A percentile compares a stretch with the other conserved stretches of the same genome.
phyloP scores from a whole-genome alignment of 2,113 vertebrate species.

The Mesembrinibis cayennensis region DNA sequence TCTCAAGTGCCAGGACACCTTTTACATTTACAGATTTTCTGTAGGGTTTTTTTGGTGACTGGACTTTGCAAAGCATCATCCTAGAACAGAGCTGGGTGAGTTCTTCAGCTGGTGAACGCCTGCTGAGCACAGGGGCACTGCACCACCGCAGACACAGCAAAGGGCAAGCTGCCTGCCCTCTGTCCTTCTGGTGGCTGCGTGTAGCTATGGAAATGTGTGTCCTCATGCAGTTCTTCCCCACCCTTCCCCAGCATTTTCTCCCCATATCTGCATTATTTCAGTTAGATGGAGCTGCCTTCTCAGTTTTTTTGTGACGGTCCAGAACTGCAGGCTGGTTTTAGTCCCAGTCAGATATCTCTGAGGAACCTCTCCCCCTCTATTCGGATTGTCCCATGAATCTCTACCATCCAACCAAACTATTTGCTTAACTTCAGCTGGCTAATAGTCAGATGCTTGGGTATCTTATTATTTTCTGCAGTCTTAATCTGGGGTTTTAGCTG shows the following conservation, averaged over 20 bases:
- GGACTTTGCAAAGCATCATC: neutral
- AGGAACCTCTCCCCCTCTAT: neutral
- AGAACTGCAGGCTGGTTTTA: neutral
- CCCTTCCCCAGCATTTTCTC: neutral
- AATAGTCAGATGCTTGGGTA: neutral
- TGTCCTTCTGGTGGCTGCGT: neutral
- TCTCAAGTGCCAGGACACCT: neutral
- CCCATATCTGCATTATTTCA: neutral
- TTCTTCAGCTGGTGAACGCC: neutral
- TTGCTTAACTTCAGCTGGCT: neutral
- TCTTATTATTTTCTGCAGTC: neutral
- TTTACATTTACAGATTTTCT: neutral
- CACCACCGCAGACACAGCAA: neutral
- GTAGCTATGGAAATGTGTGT: neutral
- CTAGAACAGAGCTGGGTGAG: neutral
- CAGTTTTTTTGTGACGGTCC: neutral
- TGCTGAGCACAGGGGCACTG: neutral
- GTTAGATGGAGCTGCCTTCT: neutral
- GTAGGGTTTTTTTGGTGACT: neutral
- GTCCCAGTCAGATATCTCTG: neutral
- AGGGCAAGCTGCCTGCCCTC: neutral
- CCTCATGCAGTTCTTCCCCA: neutral
- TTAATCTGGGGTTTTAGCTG: neutral
- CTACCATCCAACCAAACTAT: neutral
- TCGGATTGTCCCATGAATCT: neutral